Conservation (phyloP, 2,797 vertebrate genomes). For the Melanotaenia boesemani region DNA sequence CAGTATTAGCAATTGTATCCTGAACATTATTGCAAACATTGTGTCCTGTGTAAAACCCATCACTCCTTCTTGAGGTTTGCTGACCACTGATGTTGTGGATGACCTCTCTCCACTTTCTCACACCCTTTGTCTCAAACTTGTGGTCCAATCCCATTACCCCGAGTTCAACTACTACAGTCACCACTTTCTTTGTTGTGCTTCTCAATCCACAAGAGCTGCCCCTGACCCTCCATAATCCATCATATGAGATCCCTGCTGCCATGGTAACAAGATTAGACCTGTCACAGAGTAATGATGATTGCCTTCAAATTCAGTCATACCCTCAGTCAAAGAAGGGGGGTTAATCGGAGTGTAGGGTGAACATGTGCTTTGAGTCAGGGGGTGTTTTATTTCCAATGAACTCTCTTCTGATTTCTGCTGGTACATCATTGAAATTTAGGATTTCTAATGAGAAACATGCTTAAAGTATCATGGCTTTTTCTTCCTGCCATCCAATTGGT, state of each 20-base stretch:
- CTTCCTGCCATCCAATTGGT: not conserved
- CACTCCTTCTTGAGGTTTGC: constrained; percentile 50
- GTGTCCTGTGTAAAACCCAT: constrained; percentile 38
- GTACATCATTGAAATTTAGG: constrained; percentile 16
- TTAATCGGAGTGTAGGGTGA: constrained; percentile 1
- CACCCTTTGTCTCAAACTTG: constrained; percentile 50
- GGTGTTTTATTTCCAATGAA: constrained; percentile 29
- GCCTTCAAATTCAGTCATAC: constrained; percentile 65
- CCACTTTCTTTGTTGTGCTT: constrained; percentile 67
- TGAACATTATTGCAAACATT: constrained; percentile 13
- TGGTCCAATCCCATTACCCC: constrained; percentile 73
- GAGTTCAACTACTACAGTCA: constrained; percentile 72
- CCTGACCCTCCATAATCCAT: constrained; percentile 66
- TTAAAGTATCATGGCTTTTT: not conserved
- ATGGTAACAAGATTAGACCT: constrained; percentile 72
- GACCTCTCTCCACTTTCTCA: constrained; percentile 67
- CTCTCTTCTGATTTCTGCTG: constrained; percentile 7
- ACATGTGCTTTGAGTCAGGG: constrained; percentile 34
- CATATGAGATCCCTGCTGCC: constrained; percentile 71
- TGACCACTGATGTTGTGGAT: constrained; percentile 67
- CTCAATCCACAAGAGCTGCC: constrained; percentile 56
- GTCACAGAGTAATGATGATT: constrained; percentile 81
- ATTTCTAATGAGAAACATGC: not conserved
- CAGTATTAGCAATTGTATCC: constrained; percentile 13
- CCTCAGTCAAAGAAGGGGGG: constrained; percentile 13